phyloP scores from a whole-genome alignment of 2,797 vertebrate species.

The Falco novaeseelandiae region DNA sequence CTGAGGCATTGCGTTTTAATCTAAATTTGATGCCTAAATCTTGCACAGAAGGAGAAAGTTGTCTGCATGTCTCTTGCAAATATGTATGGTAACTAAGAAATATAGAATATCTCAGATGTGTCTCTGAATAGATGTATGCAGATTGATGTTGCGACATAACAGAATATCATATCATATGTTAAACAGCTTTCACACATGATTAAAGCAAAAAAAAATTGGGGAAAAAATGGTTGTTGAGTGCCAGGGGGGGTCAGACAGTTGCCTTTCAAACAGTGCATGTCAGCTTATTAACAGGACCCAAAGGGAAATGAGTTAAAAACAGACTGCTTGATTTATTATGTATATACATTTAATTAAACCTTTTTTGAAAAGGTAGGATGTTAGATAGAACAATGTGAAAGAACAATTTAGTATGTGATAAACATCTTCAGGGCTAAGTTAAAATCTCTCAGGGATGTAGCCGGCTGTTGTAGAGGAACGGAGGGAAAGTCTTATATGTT shows the following conservation, averaged over 20 bases:
- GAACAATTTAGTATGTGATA: slow-evolving; percentile 46
- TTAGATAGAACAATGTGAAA: slow-evolving; percentile 8
- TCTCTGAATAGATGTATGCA: neutral
- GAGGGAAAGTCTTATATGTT: neutral
- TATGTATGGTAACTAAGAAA: neutral
- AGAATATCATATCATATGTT: neutral
- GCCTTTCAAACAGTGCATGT: neutral
- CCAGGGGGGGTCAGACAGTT: slow-evolving; percentile 34
- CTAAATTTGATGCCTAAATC: neutral
- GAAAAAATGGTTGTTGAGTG: neutral
- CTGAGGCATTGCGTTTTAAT: neutral
- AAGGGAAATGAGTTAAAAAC: slow-evolving; percentile 34
- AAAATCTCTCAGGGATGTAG: neutral
- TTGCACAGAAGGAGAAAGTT: neutral
- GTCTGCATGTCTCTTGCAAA: neutral
- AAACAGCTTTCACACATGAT: neutral
- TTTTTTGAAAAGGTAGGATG: neutral
- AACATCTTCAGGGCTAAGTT: neutral
- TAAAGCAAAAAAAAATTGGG: neutral
- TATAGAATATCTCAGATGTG: neutral
- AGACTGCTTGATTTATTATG: slow-evolving; percentile 39
- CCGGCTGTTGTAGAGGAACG: neutral
- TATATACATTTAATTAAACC: slow-evolving; percentile 30
- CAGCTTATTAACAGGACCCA: slow-evolving; percentile 39
- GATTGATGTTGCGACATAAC: neutral